Percentiles rank a stretch among this genome's conserved stretches.
These are phyloP conservation scores for Callionymus lyra DNA, from an alignment of 2,113 vertebrate genomes.

Conservation along the genomic window DNA sequence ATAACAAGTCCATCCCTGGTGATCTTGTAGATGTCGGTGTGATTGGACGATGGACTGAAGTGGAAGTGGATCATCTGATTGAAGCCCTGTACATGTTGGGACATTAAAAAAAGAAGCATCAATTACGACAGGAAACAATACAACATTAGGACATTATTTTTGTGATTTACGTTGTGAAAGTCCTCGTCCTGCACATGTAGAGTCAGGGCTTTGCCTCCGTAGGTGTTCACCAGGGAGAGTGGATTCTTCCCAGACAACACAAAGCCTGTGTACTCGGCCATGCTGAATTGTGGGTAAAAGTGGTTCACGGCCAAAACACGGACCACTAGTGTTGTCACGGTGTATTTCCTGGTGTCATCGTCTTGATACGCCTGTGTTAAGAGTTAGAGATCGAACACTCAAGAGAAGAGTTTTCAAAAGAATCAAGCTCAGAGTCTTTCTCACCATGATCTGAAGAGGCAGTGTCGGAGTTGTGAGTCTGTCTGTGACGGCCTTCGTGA, in stretches of 20 bases:
- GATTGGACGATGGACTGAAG: slow-evolving; percentile 48
- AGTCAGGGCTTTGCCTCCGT: slow-evolving; percentile 55
- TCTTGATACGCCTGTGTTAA: slow-evolving; percentile 64
- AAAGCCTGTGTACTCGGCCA: slow-evolving; percentile 60
- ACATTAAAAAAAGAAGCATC: background rate
- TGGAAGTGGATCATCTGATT: slow-evolving; percentile 64
- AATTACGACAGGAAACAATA: background rate
- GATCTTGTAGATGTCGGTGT: slow-evolving; percentile 58
- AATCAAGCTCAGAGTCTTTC: background rate
- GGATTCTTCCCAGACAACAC: slow-evolving; percentile 39
- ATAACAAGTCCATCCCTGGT: slow-evolving; percentile 63
- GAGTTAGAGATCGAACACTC: slow-evolving; percentile 1
- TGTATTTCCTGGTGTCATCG: slow-evolving; percentile 70
- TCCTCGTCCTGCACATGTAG: slow-evolving; percentile 63
- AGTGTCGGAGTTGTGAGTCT: slow-evolving; percentile 41
- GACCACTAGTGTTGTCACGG: slow-evolving; percentile 63
- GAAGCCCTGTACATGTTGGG: slow-evolving; percentile 46
- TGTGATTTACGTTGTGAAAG: slow-evolving; percentile 58
- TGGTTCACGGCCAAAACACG: slow-evolving; percentile 59
- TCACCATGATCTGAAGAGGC: slow-evolving; percentile 65
- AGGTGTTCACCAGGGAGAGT: slow-evolving; percentile 65
- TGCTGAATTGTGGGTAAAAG: slow-evolving; percentile 55
- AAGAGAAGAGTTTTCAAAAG: background rate
- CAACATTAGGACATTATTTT: background rate
- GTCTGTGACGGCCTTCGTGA: slow-evolving; percentile 39